Evolutionary conservation across 1,140 invertebrate genomes (phyloP), one percentile per base, ranked within the genome.

Genomic region (Trissolcus basalis): DNA sequence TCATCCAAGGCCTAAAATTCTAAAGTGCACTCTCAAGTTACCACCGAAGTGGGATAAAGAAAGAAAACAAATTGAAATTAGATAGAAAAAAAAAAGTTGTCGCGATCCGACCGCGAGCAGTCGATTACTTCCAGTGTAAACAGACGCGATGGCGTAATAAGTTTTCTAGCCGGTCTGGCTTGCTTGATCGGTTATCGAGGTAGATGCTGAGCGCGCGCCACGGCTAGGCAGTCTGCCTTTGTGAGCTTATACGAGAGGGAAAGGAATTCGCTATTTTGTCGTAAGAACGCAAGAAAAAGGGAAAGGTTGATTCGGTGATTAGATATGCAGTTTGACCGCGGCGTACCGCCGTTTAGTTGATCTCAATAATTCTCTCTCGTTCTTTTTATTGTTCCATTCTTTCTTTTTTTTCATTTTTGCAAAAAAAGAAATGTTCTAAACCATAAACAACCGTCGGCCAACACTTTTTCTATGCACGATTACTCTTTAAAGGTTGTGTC

Each of bases 241-340:
- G 72, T 70, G 48, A 70, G 71, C 77, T 83, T 80, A 6, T 27
- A 80, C 75, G 76, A 79, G 81, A 82, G 85, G 78, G 81, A 86
- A 86, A 86, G 85, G 86, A 88, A 86, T 87, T 86, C 74, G 80
- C 80, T 81, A 80, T 83, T 88, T 86, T 84, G 82, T 85, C 84
- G 80, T 80, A 81, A 83, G 80, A 83, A 83, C 75, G 79, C 75
- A 81, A 77, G 77, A 83, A 86, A 86, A 83, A 83, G 81, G 80
- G 71, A 86, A 86, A 84, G 81, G 81, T 80, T 81, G 79, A 85
- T 83, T 79, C 69, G 50, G 74, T 79, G 80, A 83, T 83, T 85
- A 81, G 79, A 82, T 85, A 85, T 81, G 80, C 78, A 81, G 83
- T 81, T 80, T 79, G 78, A 83, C 74, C 71, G 74, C 69, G n/a